These are phyloP conservation scores for Ceratotherium simum DNA, from an alignment of 2,113 vertebrate species.

Conservation along the genomic window DNA sequence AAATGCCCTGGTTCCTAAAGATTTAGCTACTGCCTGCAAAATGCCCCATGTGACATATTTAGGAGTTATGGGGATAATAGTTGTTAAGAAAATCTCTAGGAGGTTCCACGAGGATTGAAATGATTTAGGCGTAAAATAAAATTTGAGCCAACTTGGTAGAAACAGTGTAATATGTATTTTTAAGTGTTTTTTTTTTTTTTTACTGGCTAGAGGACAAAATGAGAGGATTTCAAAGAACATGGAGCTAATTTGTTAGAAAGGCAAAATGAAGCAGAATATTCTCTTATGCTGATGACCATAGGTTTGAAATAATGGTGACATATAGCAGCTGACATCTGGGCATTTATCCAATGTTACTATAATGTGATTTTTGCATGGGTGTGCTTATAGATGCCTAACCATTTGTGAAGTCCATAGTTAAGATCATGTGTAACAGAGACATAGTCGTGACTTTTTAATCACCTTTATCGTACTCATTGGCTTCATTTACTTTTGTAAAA, in stretches of 20 bases:
- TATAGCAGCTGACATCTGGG: not conserved
- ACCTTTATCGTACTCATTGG: not conserved
- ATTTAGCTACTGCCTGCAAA: constrained; percentile 70
- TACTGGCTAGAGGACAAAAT: constrained; percentile 39
- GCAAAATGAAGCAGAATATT: constrained; percentile 22
- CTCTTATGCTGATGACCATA: constrained; percentile 2
- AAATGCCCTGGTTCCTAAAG: constrained; percentile 65
- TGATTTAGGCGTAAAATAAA: constrained; percentile 63
- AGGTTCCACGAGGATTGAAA: constrained; percentile 56
- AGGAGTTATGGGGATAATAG: constrained; percentile 68
- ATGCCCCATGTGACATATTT: constrained; percentile 62
- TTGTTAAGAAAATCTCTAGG: constrained; percentile 72
- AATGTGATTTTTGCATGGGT: not conserved
- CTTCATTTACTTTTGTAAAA: constrained; percentile 55
- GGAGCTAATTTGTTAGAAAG: constrained; percentile 4
- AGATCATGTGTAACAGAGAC: not conserved
- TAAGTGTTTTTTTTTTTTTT: not conserved
- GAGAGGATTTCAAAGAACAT: constrained; percentile 20
- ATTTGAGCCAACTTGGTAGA: constrained; percentile 51
- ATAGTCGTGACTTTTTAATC: constrained; percentile 20
- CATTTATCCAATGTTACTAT: not conserved
- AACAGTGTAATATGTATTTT: constrained; percentile 57
- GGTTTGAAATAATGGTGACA: constrained; percentile 26
- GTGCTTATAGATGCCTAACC: not conserved
- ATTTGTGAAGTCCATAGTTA: not conserved